Base-by-base conservation (phyloP, 1,140 invertebrate species). In the Zaprionus ghesquierei region DNA sequence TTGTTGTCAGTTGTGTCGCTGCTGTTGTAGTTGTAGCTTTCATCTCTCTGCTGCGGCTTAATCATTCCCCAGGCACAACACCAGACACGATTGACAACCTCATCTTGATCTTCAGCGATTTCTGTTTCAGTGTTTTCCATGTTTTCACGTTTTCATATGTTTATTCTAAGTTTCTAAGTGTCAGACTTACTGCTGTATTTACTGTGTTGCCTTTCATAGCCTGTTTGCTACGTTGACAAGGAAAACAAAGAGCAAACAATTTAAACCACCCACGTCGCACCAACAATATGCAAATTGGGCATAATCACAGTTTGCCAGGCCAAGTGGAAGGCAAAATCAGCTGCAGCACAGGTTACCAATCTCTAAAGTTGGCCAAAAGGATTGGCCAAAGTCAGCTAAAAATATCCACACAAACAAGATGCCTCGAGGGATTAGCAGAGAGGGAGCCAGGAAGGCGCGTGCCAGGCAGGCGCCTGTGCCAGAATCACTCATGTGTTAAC, bases 31-130 rank as follows among this genome's bases (percentile, higher is more conserved):
- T 18, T 46, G 2, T 1, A 3, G 31, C 18, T 10, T 25, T 66
- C 55, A n/a, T n/a, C n/a, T n/a, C n/a, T n/a, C n/a, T n/a, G n/a
- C n/a, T n/a, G n/a, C 1, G 18, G 46, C 22, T 54, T 27, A 2
- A 58, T 13, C 10, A 53, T 1, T 13, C 70, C 70, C 70, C 70
- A 73, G 18, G 49, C 56, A 55, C 70, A 73, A 12, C 70, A 73
- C 49, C 56, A 61, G 5, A 59, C 35, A 29, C 23, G 41, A 8
- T 73, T 18, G 10, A n/a, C n/a, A n/a, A n/a, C n/a, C n/a, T n/a
- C n/a, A n/a, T n/a, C n/a, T n/a, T 18, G 12, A 29, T 15, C 10
- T 54, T 29, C 33, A 18, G 2, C 38, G 3, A 22, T 51, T 41
- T 60, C 56, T 49, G 54, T 73, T 4, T 33, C 35, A 13, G 53